These are phyloP conservation scores for Neodontobutis hainanensis DNA, from an alignment of 2,113 vertebrate genomes.

Conservation along the genomic window DNA sequence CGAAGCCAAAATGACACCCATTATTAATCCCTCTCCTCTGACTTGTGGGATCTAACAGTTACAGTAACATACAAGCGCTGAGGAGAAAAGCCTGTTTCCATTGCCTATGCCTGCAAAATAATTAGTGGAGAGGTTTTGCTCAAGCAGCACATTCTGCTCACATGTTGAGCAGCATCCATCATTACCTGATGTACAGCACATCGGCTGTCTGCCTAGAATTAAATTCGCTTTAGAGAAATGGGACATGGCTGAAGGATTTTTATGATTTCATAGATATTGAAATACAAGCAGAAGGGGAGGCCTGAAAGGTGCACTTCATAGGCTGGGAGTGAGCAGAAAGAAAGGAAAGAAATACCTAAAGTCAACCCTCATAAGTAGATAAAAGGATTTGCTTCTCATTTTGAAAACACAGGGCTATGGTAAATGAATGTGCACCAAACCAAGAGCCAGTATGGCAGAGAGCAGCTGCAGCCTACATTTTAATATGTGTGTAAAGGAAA, in stretches of 20 bases:
- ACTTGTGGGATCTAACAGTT: conserved; percentile 26
- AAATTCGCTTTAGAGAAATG: conserved; percentile 72
- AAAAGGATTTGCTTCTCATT: conserved; percentile 69
- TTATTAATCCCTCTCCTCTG: conserved; percentile 46
- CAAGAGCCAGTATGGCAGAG: conserved; percentile 2
- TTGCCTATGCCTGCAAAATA: conserved; percentile 59
- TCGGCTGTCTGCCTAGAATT: conserved; percentile 59
- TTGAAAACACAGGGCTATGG: conserved; percentile 46
- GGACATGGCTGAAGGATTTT: conserved; percentile 77
- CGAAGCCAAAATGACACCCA: conserved; percentile 37
- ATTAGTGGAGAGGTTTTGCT: conserved; percentile 63
- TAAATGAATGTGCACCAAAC: conserved; percentile 56
- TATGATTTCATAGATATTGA: conserved; percentile 76
- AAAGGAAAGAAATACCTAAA: conserved; percentile 25
- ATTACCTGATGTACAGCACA: conserved; percentile 65
- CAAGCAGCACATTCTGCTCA: conserved; percentile 62
- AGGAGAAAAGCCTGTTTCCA: conserved; percentile 45
- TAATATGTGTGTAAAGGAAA: conserved; percentile 36
- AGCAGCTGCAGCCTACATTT: conserved; percentile 43
- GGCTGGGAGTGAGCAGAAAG: conserved; percentile 11
- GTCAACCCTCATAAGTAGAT: conserved; percentile 59
- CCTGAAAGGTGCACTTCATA: conserved; percentile 30
- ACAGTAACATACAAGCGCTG: not conserved
- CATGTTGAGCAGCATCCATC: conserved; percentile 66
- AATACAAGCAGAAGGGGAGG: conserved; percentile 58